Conservation (phyloP, 2,113 vertebrate species). For the Cathartes aura region DNA sequence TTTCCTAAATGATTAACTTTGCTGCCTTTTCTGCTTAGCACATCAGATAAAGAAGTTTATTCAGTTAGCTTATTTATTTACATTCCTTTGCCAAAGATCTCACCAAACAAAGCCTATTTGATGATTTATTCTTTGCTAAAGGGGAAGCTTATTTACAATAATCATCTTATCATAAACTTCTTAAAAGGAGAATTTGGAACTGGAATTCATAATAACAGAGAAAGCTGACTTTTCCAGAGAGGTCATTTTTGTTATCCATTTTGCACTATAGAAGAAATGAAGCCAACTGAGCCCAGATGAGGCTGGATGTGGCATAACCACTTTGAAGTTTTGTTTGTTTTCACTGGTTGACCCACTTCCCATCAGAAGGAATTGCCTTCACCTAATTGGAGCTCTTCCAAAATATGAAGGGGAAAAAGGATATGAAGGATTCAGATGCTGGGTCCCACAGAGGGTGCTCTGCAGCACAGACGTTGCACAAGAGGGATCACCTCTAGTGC, state of each 20-base stretch:
- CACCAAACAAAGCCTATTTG: slow-evolving; percentile 45
- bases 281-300: background rate
- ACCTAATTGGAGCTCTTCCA: slow-evolving; percentile 6
- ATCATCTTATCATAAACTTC: slow-evolving; percentile 27
- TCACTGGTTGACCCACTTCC: background rate
- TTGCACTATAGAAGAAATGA: background rate
- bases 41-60: slow-evolving; percentile 47
- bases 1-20: slow-evolving; percentile 55
- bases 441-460: background rate
- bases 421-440: background rate
- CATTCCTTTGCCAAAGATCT: slow-evolving; percentile 46
- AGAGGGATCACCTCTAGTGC: background rate
- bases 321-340: slow-evolving; percentile 44
- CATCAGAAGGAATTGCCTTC: background rate
- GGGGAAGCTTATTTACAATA: slow-evolving; percentile 52
- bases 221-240: slow-evolving; percentile 19
- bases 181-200: slow-evolving; percentile 40
- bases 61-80: slow-evolving; percentile 60
- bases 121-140: slow-evolving; percentile 55
- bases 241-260: slow-evolving; percentile 25
- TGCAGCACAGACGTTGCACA: background rate
- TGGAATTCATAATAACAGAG: slow-evolving; percentile 48
- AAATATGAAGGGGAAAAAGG: background rate
- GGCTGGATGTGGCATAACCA: background rate
- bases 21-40: slow-evolving; percentile 21